A percentile compares a stretch with the other conserved stretches of the same genome.
Conservation (phyloP, 2,113 vertebrate species). For the Bolborhynchus lineola region DNA sequence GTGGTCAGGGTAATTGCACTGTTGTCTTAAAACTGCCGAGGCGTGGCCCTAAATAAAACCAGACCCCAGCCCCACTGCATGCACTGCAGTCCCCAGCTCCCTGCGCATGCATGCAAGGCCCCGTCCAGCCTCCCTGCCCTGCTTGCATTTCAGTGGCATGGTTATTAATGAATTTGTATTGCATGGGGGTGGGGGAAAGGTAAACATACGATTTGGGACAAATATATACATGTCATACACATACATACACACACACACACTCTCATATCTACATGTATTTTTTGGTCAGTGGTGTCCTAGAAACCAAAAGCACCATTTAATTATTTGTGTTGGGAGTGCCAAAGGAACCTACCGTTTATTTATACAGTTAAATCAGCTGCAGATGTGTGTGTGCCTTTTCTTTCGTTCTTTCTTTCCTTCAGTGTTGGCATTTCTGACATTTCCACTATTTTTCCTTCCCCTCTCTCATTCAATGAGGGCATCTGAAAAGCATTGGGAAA, state of each 20-base stretch:
- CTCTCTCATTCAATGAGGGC: background rate
- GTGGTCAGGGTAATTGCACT: background rate
- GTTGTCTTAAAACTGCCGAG: background rate
- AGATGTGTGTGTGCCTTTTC: constrained; percentile 23
- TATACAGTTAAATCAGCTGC: constrained; percentile 33
- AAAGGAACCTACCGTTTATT: constrained; percentile 49
- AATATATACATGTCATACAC: background rate
- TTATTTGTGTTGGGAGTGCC: constrained; percentile 47
- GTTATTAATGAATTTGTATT: constrained; percentile 36
- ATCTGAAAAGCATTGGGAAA: background rate
- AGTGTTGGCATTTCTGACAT: background rate
- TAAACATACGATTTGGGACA: background rate
- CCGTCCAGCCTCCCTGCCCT: background rate
- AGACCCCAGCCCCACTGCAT: background rate
- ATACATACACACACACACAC: background rate
- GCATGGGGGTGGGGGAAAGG: background rate
- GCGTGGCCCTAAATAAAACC: constrained; percentile 4
- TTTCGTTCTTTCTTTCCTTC: background rate
- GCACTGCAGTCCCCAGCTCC: background rate
- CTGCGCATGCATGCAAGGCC: rapidly evolving
- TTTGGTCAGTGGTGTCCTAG: background rate
- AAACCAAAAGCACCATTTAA: constrained; percentile 24
- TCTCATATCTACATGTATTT: background rate
- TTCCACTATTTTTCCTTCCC: background rate
- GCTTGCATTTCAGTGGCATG: background rate